phyloP scores from a whole-genome alignment of 2,888 invertebrate genomes.

The Cyaniris semiargus region DNA sequence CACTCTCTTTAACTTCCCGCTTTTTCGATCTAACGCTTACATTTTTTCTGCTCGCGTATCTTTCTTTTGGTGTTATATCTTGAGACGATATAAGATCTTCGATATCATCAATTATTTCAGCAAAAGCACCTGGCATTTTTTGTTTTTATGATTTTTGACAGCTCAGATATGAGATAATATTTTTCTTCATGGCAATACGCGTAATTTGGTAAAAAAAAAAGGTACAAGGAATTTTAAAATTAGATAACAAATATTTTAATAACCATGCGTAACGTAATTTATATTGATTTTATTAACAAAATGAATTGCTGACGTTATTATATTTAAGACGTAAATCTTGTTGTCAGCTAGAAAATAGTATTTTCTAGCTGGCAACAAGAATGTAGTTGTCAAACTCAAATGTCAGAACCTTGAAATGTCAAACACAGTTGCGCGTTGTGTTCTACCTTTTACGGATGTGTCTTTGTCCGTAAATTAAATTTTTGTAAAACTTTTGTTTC shows the following conservation, averaged over 20 bases:
- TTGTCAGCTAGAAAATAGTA: too few species aligned
- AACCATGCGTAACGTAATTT: too few species aligned
- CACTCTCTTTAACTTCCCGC: slow-evolving; percentile 55
- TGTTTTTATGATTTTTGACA: slow-evolving; percentile 37
- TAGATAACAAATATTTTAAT: too few species aligned
- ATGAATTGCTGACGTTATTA: too few species aligned
- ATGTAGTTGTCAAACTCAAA: neutral
- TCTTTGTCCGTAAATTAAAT: neutral
- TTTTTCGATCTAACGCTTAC: slow-evolving; percentile 85
- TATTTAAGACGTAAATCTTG: too few species aligned
- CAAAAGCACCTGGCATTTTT: slow-evolving; percentile 81
- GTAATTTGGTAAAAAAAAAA: too few species aligned
- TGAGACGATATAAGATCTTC: slow-evolving; percentile 91
- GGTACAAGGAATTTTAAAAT: too few species aligned
- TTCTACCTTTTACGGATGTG: neutral
- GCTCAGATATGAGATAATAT: neutral
- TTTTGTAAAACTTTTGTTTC: neutral
- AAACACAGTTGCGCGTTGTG: slow-evolving; percentile 25
- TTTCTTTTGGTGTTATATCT: slow-evolving; percentile 88
- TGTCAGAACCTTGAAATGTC: slow-evolving; percentile 30
- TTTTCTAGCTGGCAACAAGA: too few species aligned
- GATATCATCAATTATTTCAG: slow-evolving; percentile 89
- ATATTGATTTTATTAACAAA: too few species aligned
- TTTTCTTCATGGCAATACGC: neutral
- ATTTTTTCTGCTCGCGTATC: slow-evolving; percentile 85